phyloP scores from a whole-genome alignment of 2,888 invertebrate genomes.

The Lycophotia porphyrea region DNA sequence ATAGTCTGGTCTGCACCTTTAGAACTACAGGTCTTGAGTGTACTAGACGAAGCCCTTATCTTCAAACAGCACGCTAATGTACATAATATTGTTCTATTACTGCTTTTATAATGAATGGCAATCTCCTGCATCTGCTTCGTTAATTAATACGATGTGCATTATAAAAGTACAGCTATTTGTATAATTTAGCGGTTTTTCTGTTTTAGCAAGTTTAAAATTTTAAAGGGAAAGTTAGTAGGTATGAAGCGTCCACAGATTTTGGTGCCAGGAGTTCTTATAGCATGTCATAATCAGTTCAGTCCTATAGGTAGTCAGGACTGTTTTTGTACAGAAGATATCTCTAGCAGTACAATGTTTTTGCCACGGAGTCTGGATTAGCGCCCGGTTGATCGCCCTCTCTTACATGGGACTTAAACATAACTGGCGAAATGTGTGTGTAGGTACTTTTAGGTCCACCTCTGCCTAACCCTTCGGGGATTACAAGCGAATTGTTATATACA shows the following conservation, averaged over 20 bases:
- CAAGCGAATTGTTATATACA: too few species aligned
- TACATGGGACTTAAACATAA: too few species aligned
- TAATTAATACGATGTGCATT: slow-evolving; percentile 53
- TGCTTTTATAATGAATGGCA: slow-evolving; percentile 56
- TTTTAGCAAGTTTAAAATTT: slow-evolving; percentile 34
- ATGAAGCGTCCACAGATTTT: slow-evolving; percentile 10
- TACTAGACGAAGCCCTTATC: slow-evolving; percentile 56
- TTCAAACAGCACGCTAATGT: slow-evolving; percentile 59
- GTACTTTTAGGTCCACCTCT: too few species aligned
- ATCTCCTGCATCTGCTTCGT: slow-evolving; percentile 59
- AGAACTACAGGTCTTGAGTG: slow-evolving; percentile 25
- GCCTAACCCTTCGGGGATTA: too few species aligned
- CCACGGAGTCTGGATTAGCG: too few species aligned
- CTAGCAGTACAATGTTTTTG: background rate
- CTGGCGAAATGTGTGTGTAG: too few species aligned
- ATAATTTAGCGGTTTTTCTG: slow-evolving; percentile 16
- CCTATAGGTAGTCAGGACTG: too few species aligned
- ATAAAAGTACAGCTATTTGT: slow-evolving; percentile 53
- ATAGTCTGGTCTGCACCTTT: slow-evolving; percentile 59
- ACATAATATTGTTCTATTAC: slow-evolving; percentile 55
- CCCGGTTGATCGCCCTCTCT: too few species aligned
- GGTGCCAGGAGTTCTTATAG: background rate
- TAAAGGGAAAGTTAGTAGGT: background rate
- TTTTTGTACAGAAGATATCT: background rate
- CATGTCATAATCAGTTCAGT: too few species aligned